phyloP scores from a whole-genome alignment of 2,888 invertebrate genomes.

The Amphipyra tragopoginis region DNA sequence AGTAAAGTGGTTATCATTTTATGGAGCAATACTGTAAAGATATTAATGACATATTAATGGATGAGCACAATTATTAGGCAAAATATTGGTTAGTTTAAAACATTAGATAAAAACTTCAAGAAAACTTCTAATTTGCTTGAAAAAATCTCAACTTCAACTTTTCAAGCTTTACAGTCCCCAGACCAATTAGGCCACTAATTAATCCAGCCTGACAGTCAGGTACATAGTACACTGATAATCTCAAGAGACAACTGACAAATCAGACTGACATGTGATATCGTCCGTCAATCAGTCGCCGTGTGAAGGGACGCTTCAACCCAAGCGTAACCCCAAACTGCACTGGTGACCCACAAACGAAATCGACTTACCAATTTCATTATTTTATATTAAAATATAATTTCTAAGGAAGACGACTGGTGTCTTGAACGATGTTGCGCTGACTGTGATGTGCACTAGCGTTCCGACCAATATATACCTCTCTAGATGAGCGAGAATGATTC shows the following conservation, averaged over 20 bases:
- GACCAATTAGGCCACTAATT: slow-evolving; percentile 3
- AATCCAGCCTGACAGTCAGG: background rate
- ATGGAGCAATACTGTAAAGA: background rate
- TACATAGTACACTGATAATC: background rate
- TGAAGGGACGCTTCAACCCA: background rate
- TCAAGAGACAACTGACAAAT: slow-evolving; percentile 10
- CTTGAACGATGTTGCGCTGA: slow-evolving; percentile 70
- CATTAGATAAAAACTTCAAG: background rate
- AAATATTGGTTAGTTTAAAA: too few relatives aligned
- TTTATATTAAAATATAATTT: slow-evolving; percentile 58
- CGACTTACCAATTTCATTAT: slow-evolving; percentile 87
- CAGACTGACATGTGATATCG: slow-evolving; percentile 1
- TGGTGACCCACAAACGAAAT: slow-evolving; percentile 37
- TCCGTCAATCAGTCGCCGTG: slow-evolving; percentile 1
- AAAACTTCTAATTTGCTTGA: background rate
- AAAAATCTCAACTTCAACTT: background rate
- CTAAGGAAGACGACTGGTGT: slow-evolving; percentile 68
- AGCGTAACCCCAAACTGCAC: slow-evolving; percentile 13
- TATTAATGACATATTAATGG: background rate
- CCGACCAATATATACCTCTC: slow-evolving; percentile 76
- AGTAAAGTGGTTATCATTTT: background rate
- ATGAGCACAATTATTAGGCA: background rate
- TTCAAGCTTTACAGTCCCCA: background rate
- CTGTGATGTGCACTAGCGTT: slow-evolving; percentile 78
- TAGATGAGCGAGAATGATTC: slow-evolving; percentile 71